Evolutionary conservation across 2,113 vertebrate genomes (phyloP).

Genomic region (Rhinogobius similis): DNA sequence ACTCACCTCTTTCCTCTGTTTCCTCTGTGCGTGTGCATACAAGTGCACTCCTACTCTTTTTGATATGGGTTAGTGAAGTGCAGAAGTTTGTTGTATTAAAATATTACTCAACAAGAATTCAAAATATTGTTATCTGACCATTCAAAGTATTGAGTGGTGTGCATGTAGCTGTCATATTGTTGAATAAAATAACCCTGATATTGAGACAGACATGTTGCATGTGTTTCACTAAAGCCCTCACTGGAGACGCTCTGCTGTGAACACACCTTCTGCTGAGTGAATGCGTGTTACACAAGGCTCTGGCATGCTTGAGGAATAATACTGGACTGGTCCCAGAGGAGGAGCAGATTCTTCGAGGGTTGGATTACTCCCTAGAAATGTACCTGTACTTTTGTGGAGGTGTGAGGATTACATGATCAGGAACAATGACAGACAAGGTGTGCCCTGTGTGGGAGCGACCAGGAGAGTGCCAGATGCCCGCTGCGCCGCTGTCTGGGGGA

Average conservation of each 20-base stretch:
- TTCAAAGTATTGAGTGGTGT: neutral
- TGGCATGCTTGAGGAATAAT: constrained; percentile 26
- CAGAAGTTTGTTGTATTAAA: neutral
- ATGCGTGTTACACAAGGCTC: constrained; percentile 7
- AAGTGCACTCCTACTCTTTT: constrained; percentile 24
- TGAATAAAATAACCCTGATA: neutral
- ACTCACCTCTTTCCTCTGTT: constrained; percentile 10
- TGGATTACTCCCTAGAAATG: constrained; percentile 55
- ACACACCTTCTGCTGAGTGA: neutral
- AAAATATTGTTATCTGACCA: neutral
- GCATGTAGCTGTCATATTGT: neutral
- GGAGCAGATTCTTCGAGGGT: constrained; percentile 44
- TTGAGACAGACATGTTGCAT: neutral
- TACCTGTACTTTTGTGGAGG: constrained; percentile 44
- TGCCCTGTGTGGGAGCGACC: constrained; percentile 25
- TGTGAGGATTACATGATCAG: constrained; percentile 34
- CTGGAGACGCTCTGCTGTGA: neutral
- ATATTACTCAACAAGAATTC: neutral
- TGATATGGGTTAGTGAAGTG: neutral
- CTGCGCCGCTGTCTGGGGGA: neutral
- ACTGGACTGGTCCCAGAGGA: constrained; percentile 33
- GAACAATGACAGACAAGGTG: constrained; percentile 49
- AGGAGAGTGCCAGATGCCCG: constrained; percentile 13
- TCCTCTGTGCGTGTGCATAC: constrained; percentile 33
- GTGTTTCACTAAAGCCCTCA: neutral